These are phyloP conservation scores for Phasianus colchicus DNA, from an alignment of 2,113 vertebrate species.

Conservation along the genomic window DNA sequence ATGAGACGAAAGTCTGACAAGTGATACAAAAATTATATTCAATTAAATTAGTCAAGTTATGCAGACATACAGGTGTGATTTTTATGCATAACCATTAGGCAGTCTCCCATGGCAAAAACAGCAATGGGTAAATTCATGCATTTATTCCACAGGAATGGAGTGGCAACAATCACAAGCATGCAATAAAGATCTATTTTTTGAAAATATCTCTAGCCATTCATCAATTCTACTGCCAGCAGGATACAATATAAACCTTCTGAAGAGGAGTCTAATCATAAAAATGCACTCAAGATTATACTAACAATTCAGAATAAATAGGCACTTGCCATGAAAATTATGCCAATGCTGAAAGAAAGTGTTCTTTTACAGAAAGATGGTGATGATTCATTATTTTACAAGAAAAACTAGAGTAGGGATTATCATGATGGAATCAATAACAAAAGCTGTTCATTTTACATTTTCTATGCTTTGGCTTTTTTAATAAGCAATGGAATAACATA, in stretches of 20 bases:
- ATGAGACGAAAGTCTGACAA: neutral
- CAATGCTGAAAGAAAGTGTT: neutral
- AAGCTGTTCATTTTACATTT: neutral
- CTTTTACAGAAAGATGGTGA: neutral
- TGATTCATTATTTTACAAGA: slow-evolving; percentile 42
- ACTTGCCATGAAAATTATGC: neutral
- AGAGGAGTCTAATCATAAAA: neutral
- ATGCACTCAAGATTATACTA: neutral
- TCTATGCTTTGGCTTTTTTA: neutral
- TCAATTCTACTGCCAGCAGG: neutral
- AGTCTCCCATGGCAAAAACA: neutral
- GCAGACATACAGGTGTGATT: neutral
- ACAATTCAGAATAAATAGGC: neutral
- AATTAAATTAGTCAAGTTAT: neutral
- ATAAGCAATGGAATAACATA: neutral
- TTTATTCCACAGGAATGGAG: neutral
- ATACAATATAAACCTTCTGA: neutral
- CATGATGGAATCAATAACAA: slow-evolving; percentile 24
- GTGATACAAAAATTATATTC: neutral
- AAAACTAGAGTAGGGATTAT: neutral
- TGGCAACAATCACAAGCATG: neutral
- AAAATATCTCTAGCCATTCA: neutral
- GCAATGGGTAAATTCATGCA: neutral
- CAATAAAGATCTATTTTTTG: neutral
- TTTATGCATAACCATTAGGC: neutral